Evolutionary conservation across 2,888 invertebrate species (phyloP), one percentile per base, ranked within the genome.

Genomic region (Acleris laterana): DNA sequence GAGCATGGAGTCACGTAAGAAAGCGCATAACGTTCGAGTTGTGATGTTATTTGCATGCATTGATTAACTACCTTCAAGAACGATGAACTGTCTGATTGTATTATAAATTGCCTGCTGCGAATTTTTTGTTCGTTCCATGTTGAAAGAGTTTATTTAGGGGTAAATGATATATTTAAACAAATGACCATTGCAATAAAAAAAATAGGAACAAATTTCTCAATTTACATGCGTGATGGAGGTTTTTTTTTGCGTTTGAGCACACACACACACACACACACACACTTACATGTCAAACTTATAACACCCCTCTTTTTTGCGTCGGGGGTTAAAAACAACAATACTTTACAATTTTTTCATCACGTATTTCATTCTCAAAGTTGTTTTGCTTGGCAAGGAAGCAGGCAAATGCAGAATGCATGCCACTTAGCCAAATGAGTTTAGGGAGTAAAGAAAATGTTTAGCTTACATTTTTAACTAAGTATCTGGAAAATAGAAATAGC

Each of bases 1-100:
- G 77, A 78, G 77, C 79, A 74, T 77, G 77, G 75, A 75, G 78
- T 77, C 79, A 80, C 77, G 78, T 81, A 85, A 83, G 87, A 87
- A 86, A 87, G 85, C 78, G 81, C 77, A 78, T 78, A 75, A 76
- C 70, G 61, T 69, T 63, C 73, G 68, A 73, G 74, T 71, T 71
- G 69, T 71, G 69, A 72, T 69, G 65, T 68, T 61, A 74, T 74
- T 73, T 74, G 76, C 73, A 77, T 77, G 72, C 63, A 49, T 53
- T 50, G 51, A 55, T 62, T 42, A 32, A 42, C 42, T 11, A 11
- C 13, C 38, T 38, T 9, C 13, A 28, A 70, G 67, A 66, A 68
- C 70, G 70, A 72, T 72, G 65, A 53, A 70, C 69, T 72, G 70
- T 72, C 73, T 71, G 73, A 73, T 62, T 73, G 69, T 71, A 75